Percentiles rank a stretch among this genome's conserved stretches.
Evolutionary conservation across 2,888 invertebrate species (phyloP).

Genomic region (Drosophila falleni): DNA sequence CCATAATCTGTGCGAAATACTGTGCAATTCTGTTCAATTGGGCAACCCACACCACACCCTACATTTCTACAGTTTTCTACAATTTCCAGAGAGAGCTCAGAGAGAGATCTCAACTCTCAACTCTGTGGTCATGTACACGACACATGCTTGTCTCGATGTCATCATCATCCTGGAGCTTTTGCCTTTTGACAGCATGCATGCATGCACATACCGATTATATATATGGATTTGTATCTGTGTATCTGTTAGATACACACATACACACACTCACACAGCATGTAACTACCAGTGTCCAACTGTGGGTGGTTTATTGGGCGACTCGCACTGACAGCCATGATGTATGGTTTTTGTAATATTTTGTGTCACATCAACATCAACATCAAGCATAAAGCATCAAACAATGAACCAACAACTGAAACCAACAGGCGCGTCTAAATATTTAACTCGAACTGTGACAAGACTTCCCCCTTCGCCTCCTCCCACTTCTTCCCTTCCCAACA

Average conservation of each 20-base stretch:
- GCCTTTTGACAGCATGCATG: slow-evolving; percentile 36
- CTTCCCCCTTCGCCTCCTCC: too few species aligned
- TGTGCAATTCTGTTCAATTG: slow-evolving; percentile 53
- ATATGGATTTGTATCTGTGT: slow-evolving; percentile 26
- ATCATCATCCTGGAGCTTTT: slow-evolving; percentile 56
- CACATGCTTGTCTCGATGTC: slow-evolving; percentile 63
- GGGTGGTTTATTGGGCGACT: slow-evolving; percentile 1
- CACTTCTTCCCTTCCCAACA: background rate
- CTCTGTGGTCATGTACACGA: slow-evolving; percentile 53
- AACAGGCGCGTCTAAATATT: slow-evolving; percentile 73
- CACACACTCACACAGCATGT: slow-evolving; percentile 24
- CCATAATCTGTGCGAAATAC: slow-evolving; percentile 57
- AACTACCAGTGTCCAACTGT: slow-evolving; percentile 24
- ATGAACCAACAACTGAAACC: slow-evolving; percentile 48
- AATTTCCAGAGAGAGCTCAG: background rate
- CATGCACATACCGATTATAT: background rate
- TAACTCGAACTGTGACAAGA: slow-evolving; percentile 60
- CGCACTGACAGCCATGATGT: slow-evolving; percentile 68
- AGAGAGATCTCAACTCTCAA: slow-evolving; percentile 10
- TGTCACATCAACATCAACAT: slow-evolving; percentile 70
- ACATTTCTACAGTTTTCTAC: background rate
- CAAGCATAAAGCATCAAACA: slow-evolving; percentile 29
- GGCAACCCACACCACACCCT: slow-evolving; percentile 11
- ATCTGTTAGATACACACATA: slow-evolving; percentile 23
- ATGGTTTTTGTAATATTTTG: slow-evolving; percentile 76